These are phyloP conservation scores for Naso thynnoides DNA, from an alignment of 2,797 vertebrate genomes.

Conservation along the genomic window DNA sequence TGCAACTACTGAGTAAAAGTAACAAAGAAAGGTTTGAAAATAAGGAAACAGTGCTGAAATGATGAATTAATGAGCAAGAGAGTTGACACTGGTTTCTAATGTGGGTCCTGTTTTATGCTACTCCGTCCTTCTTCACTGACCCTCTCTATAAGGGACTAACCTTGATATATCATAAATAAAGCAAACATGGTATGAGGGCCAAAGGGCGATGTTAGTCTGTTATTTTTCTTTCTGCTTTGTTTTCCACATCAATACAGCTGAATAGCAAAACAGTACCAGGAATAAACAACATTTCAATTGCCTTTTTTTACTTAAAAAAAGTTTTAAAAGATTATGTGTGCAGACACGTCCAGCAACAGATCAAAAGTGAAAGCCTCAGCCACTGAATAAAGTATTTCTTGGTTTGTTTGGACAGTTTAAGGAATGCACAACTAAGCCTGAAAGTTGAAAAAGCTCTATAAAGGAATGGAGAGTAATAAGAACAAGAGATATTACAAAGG, in stretches of 20 bases:
- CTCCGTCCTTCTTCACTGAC: conserved; percentile 19
- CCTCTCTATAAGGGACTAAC: conserved; percentile 44
- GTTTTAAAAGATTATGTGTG: conserved; percentile 22
- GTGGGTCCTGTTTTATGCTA: conserved; percentile 27
- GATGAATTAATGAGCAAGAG: conserved; percentile 55
- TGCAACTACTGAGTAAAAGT: conserved; percentile 65
- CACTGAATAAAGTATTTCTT: conserved; percentile 3
- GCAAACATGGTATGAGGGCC: conserved; percentile 24
- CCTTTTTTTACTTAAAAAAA: conserved; percentile 46
- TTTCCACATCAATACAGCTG: conserved; percentile 31
- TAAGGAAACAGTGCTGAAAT: conserved; percentile 34
- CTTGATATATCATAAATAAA: conserved; percentile 65
- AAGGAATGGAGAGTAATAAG: conserved; percentile 8
- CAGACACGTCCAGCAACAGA: conserved; percentile 23
- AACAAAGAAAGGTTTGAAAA: conserved; percentile 48
- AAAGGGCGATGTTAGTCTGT: conserved; percentile 53
- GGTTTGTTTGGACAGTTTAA: conserved; percentile 16
- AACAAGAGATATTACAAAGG: conserved; percentile 7
- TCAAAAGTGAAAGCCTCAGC: conserved; percentile 23
- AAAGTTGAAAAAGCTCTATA: conserved; percentile 17
- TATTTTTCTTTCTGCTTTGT: conserved; percentile 33
- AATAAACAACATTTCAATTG: conserved; percentile 59
- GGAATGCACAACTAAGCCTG: conserved; percentile 22
- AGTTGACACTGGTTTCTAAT: conserved; percentile 34
- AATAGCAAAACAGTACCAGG: conserved; percentile 40